Conservation (phyloP, 2,888 invertebrate genomes). For the Strigamia maritima region DNA sequence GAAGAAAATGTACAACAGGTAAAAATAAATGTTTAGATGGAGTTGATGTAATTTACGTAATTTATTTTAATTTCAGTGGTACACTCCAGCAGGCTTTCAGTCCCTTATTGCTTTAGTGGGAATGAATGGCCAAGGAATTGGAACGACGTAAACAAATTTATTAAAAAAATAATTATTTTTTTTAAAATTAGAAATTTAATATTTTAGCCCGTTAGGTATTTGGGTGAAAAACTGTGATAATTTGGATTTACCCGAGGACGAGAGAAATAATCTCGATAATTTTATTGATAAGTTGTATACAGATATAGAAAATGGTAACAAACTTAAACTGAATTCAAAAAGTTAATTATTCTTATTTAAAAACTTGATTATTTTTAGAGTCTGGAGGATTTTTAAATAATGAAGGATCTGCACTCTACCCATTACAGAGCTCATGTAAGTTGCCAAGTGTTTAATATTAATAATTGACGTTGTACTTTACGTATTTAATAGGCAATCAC, state of each 20-base stretch:
- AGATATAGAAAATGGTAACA: constrained; percentile 76
- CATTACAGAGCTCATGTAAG: constrained; percentile 69
- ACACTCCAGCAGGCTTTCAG: constrained; percentile 80
- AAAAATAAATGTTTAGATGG: constrained; percentile 40
- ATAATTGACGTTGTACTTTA: neutral
- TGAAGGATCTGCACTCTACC: constrained; percentile 86
- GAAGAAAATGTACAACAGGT: constrained; percentile 66
- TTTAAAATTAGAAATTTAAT: constrained; percentile 13
- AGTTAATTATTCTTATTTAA: constrained; percentile 30
- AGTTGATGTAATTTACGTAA: neutral
- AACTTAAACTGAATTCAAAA: constrained; percentile 42
- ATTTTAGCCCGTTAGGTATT: constrained; percentile 69
- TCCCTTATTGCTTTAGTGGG: constrained; percentile 67
- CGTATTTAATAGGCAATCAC: constrained; percentile 68
- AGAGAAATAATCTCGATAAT: constrained; percentile 66
- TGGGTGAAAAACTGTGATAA: constrained; percentile 78
- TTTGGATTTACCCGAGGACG: constrained; percentile 64
- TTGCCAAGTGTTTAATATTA: constrained; percentile 28
- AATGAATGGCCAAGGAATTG: constrained; percentile 94
- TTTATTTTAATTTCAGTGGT: constrained; percentile 60
- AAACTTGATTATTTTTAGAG: constrained; percentile 38
- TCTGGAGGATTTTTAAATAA: constrained; percentile 78
- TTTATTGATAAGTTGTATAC: constrained; percentile 79
- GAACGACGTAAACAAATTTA: constrained; percentile 59
- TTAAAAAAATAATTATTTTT: neutral